Evolutionary conservation across 2,113 vertebrate species (phyloP).

Genomic region (Sylvilagus bachmani): DNA sequence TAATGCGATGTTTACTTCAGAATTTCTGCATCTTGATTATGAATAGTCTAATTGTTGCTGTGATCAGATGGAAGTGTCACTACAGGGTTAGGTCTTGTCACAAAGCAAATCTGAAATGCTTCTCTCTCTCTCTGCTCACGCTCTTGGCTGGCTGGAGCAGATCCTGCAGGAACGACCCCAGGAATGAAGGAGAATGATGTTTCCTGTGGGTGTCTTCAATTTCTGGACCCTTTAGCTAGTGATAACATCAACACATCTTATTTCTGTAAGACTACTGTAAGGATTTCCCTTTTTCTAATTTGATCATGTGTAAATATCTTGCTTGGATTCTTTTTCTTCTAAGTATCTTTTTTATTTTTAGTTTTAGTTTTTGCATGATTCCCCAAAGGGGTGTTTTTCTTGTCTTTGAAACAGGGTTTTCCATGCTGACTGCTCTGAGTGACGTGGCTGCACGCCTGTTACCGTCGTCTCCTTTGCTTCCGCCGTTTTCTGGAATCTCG

Average conservation of each 20-base stretch:
- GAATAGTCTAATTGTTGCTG: fast-evolving
- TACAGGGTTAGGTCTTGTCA: background rate
- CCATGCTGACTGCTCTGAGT: background rate
- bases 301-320: background rate
- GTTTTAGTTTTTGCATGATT: too few relatives aligned
- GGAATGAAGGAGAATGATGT: fast-evolving
- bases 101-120: background rate
- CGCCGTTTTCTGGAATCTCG: background rate
- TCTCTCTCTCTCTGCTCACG: background rate
- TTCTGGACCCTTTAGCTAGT: background rate
- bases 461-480: too few relatives aligned
- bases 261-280: background rate
- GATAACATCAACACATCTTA: background rate
- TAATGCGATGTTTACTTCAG: background rate
- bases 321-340: background rate
- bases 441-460: too few relatives aligned
- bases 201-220: too few relatives aligned
- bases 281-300: background rate
- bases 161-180: background rate
- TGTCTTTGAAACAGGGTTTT: background rate
- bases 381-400: background rate
- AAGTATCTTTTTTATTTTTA: background rate
- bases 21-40: background rate
- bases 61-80: too few relatives aligned
- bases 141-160: background rate